Base-by-base conservation (phyloP, 2,888 invertebrate genomes). In the Melikaiella ostensackeni region DNA sequence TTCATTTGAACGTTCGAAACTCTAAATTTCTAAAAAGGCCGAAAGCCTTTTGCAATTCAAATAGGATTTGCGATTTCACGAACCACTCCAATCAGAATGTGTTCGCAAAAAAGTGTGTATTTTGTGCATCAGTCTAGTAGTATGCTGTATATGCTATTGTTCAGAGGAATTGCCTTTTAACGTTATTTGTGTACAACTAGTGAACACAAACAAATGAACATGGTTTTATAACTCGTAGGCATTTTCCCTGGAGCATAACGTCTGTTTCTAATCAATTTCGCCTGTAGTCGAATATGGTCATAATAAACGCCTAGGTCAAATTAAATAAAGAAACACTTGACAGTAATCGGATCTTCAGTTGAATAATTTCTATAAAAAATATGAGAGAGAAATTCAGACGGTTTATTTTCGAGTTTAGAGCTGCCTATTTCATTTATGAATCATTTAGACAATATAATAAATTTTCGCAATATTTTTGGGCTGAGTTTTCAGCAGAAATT, bases 21-120 rank as follows among this genome's bases (percentile, higher is more conserved):
- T 19, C 5, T 35, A 63, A 33, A 63, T n/a, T 35, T 21, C 5
- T n/a, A 42, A 66, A 46, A 66, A 38, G 19, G 27, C 8, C 3
- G 16, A 42, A 66, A 46, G 27, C 46, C 8, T n/a, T 70, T 70
- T 70, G 70, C 70, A 70, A 70, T 50, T 70, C 70, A 70, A 70
- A 70, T 50, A 50, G 46, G 30, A 9, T 46, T 27, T 70, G 46
- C 30, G 33, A 70, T 70, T 70, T 46, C 11, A 50, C 70, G 30
- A 70, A 50, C 21, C 13, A 30, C 30, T 30, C 50, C 70, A 70
- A 55, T 70, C 50, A 50, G 33, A 70, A 30, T 46, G 19, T 70
- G 66, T 46, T 55, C 50, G 70, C 55, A 50, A 70, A 70, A 55
- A 50, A 70, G n/a, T 70, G 50, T 50, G 50, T 50, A 70, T 70